These are phyloP conservation scores for Drosophila pectinifera DNA, from an alignment of 1,140 invertebrate genomes.

Conservation along the genomic window DNA sequence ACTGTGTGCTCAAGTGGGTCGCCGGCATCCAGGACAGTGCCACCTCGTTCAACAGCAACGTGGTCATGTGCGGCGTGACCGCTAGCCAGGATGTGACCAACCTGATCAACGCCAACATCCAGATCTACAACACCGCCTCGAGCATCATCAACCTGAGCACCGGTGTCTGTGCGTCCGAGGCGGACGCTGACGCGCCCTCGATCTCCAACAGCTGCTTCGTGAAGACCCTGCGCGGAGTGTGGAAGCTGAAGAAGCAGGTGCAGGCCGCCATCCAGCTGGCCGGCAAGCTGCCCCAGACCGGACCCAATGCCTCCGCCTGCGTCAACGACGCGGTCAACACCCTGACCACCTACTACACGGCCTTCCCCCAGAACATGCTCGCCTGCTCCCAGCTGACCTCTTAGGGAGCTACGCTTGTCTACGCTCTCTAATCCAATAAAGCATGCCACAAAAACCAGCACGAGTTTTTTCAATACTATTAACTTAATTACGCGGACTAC, in stretches of 20 bases:
- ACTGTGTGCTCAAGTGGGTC: slow-evolving; percentile 63
- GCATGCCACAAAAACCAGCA: too few species aligned
- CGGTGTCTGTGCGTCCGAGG: slow-evolving; percentile 34
- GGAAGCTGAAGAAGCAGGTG: slow-evolving; percentile 30
- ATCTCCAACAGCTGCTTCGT: slow-evolving; percentile 31
- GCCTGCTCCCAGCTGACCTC: slow-evolving; percentile 59
- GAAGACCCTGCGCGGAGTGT: slow-evolving; percentile 27
- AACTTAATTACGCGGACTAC: too few species aligned
- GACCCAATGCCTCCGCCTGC: slow-evolving; percentile 55
- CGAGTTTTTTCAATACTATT: too few species aligned
- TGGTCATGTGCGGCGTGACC: slow-evolving; percentile 44
- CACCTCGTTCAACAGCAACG: slow-evolving; percentile 20
- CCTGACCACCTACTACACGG: slow-evolving; percentile 54
- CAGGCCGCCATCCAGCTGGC: slow-evolving; percentile 25
- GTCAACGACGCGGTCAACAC: slow-evolving; percentile 31
- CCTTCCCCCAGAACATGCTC: slow-evolving; percentile 50
- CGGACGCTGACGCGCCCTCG: slow-evolving; percentile 1
- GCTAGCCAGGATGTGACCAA: slow-evolving; percentile 58
- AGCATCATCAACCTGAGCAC: slow-evolving; percentile 45
- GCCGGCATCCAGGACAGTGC: slow-evolving; percentile 52
- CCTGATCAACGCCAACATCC: slow-evolving; percentile 53
- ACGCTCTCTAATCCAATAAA: too few species aligned
- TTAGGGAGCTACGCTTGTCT: not conserved
- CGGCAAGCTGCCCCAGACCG: slow-evolving; percentile 49
- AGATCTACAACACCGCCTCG: slow-evolving; percentile 43